These are phyloP conservation scores for Callopanchax toddi DNA, from an alignment of 2,113 vertebrate species.

Conservation along the genomic window DNA sequence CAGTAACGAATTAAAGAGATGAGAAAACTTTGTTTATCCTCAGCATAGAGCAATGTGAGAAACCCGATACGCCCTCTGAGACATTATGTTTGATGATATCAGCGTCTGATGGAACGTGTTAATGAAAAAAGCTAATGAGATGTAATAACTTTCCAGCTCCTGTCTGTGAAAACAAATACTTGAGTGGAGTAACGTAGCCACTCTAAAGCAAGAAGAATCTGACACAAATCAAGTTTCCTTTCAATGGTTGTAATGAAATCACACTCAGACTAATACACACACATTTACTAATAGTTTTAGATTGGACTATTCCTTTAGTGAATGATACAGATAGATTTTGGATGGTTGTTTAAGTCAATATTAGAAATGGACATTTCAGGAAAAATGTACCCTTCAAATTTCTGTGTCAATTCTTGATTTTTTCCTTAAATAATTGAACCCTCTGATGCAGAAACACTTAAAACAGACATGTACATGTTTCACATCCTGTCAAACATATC, in stretches of 20 bases:
- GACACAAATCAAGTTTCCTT: constrained; percentile 45
- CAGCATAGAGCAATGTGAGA: constrained; percentile 22
- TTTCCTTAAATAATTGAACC: too few species aligned
- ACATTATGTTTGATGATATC: constrained; percentile 65
- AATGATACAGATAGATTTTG: not conserved
- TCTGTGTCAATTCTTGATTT: too few species aligned
- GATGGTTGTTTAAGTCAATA: too few species aligned
- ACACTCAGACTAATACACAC: constrained; percentile 8
- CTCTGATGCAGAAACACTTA: too few species aligned
- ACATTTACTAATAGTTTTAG: constrained; percentile 8
- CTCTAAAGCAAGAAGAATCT: constrained; percentile 29
- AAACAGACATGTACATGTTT: too few species aligned
- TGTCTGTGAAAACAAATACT: constrained; percentile 83
- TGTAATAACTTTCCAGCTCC: constrained; percentile 83
- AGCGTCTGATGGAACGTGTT: constrained; percentile 73
- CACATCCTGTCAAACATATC: too few species aligned
- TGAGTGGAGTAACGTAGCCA: constrained; percentile 57
- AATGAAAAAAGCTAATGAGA: constrained; percentile 80
- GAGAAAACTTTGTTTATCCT: constrained; percentile 17
- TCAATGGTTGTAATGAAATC: constrained; percentile 33
- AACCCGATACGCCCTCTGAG: constrained; percentile 38
- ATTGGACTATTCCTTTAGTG: not conserved
- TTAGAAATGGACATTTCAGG: too few species aligned
- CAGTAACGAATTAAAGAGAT: constrained; percentile 2
- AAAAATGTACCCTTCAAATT: too few species aligned